Base-by-base conservation (phyloP, 2,113 vertebrate species). In the Cathartes aura region DNA sequence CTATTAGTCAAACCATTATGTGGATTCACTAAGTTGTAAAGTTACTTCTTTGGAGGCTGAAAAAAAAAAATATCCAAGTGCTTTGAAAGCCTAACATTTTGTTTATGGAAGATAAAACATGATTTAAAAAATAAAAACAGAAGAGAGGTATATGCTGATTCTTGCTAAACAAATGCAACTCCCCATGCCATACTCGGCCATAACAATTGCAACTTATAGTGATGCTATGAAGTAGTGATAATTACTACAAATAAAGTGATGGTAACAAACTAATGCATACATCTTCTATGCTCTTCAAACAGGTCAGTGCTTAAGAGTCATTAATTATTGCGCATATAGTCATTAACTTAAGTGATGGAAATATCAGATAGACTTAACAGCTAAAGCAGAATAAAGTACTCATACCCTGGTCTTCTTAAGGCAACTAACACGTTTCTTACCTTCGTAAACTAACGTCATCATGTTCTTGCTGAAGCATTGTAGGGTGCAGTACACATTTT, bases 401-500 rank as follows among this genome's bases (percentile, higher is more conserved):
- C 34, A 26, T 18, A 36, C 3, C 27, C 23, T 6, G 10, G 22
- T 78, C 83, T 70, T 45, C 60, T 43, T 3, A 23, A 43, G 36
- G 40, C n/a, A 47, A 10, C 5, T 26, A 42, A 71, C 11, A 4
- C 3, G 1, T 22, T 45, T 53, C 80, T 91, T 94, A 99, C 99
- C 99, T 99, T 95, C 98, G 98, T 85, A 99, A 96, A 80, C 99
- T 98, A 36, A 99, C 97, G 42, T 99, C 99, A 42, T 99, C 99
- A 0, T 99, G 99, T 87, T 99, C 99, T 15, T 98, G 98, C 58
- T 99, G 98, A 94, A 99, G 99, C 48, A 99, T 99, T 9, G 99
- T 99, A 40, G 99, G 99, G 86, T 99, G 99, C 86, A 99, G 98
- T 36, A 99, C 99, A 95, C 99, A 99, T 96, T 99, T 99, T 34